A percentile compares a stretch with the other conserved stretches of the same genome.
These are phyloP conservation scores for Hydrozoanthus tunicans DNA, from an alignment of 64 coral and sea anemone genomes.

Conservation along the genomic window DNA sequence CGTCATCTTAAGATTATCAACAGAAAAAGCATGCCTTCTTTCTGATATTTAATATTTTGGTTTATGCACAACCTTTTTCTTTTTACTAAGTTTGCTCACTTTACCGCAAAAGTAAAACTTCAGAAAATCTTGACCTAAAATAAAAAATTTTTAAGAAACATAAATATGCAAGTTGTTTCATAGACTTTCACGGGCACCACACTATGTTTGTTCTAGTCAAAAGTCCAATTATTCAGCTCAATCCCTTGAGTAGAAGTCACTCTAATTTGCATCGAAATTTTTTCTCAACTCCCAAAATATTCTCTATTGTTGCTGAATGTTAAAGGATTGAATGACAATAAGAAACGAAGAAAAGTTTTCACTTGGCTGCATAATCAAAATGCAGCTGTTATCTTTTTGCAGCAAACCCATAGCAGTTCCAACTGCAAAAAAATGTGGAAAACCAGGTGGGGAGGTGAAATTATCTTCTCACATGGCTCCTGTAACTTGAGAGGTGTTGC, in stretches of 20 bases:
- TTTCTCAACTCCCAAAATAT: neutral
- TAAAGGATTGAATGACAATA: slow-evolving; percentile 21
- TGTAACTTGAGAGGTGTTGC: neutral
- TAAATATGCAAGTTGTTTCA: slow-evolving; percentile 4
- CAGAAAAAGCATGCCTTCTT: slow-evolving; percentile 13
- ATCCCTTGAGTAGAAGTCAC: slow-evolving; percentile 19
- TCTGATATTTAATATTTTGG: slow-evolving; percentile 1
- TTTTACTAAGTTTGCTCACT: slow-evolving; percentile 11
- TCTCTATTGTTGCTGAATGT: slow-evolving; percentile 58
- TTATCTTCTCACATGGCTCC: slow-evolving; percentile 39
- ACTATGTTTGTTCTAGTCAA: neutral
- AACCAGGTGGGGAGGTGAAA: slow-evolving; percentile 47
- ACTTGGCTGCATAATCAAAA: slow-evolving; percentile 67
- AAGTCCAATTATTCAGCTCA: slow-evolving; percentile 19
- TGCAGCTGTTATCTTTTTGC: slow-evolving; percentile 57
- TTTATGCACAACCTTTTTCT: slow-evolving; percentile 12
- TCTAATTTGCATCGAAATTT: slow-evolving; percentile 8
- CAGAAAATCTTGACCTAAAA: slow-evolving; percentile 14
- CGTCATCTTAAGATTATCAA: slow-evolving; percentile 9
- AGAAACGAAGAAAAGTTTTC: slow-evolving; percentile 53
- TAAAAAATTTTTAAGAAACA: neutral
- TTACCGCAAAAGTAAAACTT: neutral
- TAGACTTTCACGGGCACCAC: neutral
- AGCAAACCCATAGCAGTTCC: slow-evolving; percentile 52
- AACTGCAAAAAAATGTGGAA: slow-evolving; percentile 38